A percentile compares a stretch with the other conserved stretches of the same genome.
phyloP scores from a whole-genome alignment of 2,888 invertebrate species.

The Diachrysia chrysitis region DNA sequence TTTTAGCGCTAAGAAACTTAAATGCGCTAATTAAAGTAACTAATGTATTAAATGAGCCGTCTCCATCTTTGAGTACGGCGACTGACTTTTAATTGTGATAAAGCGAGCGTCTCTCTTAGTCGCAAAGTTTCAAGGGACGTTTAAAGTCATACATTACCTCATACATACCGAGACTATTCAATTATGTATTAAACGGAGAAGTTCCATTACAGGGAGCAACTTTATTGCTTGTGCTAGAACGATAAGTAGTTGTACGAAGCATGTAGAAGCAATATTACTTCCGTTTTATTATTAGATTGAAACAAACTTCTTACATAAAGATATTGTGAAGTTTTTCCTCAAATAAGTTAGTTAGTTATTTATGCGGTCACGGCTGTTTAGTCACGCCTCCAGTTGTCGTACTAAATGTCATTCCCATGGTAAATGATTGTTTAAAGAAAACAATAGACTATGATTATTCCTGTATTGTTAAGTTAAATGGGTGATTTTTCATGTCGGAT shows the following conservation, averaged over 20 bases:
- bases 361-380: conserved; percentile 1
- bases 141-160: conserved; percentile 56
- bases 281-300: not conserved
- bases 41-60: conserved; percentile 65
- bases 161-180: conserved; percentile 57
- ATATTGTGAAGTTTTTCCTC: not conserved
- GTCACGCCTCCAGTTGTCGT: conserved; percentile 1
- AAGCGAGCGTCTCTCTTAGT: conserved; percentile 56
- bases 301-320: not conserved
- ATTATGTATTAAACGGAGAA: conserved; percentile 46
- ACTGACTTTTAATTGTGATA: conserved; percentile 77
- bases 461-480: not conserved
- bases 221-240: not conserved
- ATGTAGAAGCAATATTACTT: not conserved
- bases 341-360: not conserved
- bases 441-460: conserved; percentile 1
- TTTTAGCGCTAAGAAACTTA: conserved; percentile 53
- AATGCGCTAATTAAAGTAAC: conserved; percentile 63
- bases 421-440: conserved; percentile 1
- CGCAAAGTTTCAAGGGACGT: conserved; percentile 57
- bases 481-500: not conserved
- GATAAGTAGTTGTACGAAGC: not conserved
- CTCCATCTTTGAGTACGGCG: conserved; percentile 54
- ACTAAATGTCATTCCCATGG: conserved; percentile 4
- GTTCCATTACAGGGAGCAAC: conserved; percentile 24